These are phyloP conservation scores for Desmophyllum pertusum DNA, from an alignment of 92 coral and sea anemone genomes.

Conservation along the genomic window DNA sequence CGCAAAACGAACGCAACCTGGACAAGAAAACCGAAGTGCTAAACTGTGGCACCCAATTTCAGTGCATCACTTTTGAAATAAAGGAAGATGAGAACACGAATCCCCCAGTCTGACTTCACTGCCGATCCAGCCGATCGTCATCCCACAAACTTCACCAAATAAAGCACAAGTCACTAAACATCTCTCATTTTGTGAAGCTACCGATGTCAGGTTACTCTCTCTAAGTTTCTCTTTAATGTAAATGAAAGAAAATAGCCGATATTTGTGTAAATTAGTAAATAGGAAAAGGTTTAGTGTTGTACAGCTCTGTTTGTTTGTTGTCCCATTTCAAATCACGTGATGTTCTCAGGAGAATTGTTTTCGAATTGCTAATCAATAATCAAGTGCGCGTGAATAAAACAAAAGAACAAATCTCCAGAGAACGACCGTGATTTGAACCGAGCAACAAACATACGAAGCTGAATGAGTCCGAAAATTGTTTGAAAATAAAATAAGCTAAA, in stretches of 20 bases:
- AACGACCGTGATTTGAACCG: background rate
- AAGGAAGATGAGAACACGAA: background rate
- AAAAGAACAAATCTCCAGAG: conserved; percentile 2
- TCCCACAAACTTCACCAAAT: conserved; percentile 16
- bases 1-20: background rate
- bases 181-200: background rate
- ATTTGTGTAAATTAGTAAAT: too few species aligned
- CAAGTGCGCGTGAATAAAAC: background rate
- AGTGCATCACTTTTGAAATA: background rate
- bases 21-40: background rate
- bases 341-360: background rate
- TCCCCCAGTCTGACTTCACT: background rate
- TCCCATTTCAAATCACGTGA: background rate
- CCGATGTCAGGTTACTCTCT: background rate
- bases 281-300: background rate
- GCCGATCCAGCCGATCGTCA: background rate
- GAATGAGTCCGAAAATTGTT: background rate
- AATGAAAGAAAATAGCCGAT: background rate
- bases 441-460: background rate
- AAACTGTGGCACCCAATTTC: background rate
- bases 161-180: background rate
- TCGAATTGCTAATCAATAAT: background rate
- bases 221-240: background rate
- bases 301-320: conserved; percentile 1
- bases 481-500: background rate